These are phyloP conservation scores for Sebastes oblongus DNA, from an alignment of 2,797 vertebrate genomes.

Conservation along the genomic window DNA sequence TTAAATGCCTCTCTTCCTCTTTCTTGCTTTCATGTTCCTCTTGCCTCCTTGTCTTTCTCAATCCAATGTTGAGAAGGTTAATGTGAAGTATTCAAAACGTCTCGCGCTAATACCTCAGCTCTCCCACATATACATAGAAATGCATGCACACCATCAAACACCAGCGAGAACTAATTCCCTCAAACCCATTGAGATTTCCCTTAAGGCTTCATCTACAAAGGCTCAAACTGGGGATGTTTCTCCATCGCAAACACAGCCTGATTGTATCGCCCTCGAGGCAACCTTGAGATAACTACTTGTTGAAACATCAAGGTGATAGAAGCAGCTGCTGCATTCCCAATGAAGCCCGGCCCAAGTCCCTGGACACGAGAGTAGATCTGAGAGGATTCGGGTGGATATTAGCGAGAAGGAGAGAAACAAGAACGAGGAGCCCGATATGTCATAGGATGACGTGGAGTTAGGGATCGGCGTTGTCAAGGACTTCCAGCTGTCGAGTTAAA, in stretches of 20 bases:
- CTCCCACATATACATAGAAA: constrained; percentile 9
- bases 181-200: constrained; percentile 37
- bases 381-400: constrained; percentile 33
- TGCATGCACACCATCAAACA: constrained; percentile 11
- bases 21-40: background rate
- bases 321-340: constrained; percentile 37
- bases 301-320: constrained; percentile 57
- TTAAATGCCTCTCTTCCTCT: background rate
- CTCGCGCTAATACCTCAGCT: background rate
- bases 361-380: constrained; percentile 29
- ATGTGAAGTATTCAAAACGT: constrained; percentile 10
- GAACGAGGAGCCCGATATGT: constrained; percentile 32
- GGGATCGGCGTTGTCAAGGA: constrained; percentile 35
- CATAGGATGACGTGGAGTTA: constrained; percentile 28
- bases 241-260: constrained; percentile 16
- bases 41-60: background rate
- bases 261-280: constrained; percentile 27
- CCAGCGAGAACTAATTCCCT: constrained; percentile 38
- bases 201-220: constrained; percentile 55
- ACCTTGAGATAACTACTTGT: constrained; percentile 58
- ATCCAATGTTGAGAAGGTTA: constrained; percentile 27
- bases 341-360: constrained; percentile 27
- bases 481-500: constrained; percentile 29
- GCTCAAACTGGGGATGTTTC: constrained; percentile 23
- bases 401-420: constrained; percentile 24